Conservation (phyloP, 2,797 vertebrate genomes). For the Falco biarmicus region DNA sequence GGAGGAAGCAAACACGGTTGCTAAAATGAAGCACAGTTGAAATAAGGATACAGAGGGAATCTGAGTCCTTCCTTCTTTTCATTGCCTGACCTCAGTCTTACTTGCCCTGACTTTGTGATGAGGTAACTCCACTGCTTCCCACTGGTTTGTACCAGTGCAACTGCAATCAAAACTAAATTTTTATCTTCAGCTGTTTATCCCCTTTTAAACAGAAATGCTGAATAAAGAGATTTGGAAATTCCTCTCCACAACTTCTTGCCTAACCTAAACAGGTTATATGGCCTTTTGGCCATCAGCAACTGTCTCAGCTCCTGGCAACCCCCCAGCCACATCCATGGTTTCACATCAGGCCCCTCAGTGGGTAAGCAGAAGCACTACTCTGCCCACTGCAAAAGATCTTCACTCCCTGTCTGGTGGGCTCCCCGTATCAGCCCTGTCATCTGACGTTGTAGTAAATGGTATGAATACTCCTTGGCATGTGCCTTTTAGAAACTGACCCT, state of each 20-base stretch:
- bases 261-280: not conserved
- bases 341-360: not conserved
- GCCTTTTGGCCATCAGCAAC: not conserved
- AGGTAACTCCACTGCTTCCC: not conserved
- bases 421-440: not conserved
- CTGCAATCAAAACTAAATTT: not conserved
- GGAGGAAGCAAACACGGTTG: not conserved
- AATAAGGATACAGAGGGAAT: conserved; percentile 53
- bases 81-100: not conserved
- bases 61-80: not conserved
- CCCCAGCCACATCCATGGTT: not conserved
- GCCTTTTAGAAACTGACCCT: not conserved
- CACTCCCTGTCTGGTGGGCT: not conserved
- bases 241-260: not conserved
- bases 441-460: not conserved
- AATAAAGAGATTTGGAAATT: not conserved
- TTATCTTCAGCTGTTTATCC: not conserved
- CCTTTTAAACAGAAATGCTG: not conserved
- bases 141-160: not conserved
- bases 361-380: not conserved
- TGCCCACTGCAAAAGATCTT: not conserved
- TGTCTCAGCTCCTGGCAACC: not conserved
- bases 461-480: not conserved
- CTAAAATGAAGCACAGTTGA: conserved; percentile 54
- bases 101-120: not conserved